Conservation (phyloP, 2,113 vertebrate species). For the Sebastes fasciatus region DNA sequence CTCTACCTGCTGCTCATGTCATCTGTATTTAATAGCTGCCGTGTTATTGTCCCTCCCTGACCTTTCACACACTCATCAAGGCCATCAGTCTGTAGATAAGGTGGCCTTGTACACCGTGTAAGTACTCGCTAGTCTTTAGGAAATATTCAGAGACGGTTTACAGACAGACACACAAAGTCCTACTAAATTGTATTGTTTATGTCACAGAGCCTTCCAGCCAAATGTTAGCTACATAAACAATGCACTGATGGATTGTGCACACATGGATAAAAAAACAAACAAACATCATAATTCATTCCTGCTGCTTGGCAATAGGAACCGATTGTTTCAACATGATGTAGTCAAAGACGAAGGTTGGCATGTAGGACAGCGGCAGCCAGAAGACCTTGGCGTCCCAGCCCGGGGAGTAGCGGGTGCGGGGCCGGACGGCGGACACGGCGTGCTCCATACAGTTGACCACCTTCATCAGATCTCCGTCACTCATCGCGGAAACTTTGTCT, state of each 20-base stretch:
- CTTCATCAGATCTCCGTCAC: slow-evolving; percentile 85
- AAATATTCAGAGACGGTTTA: background rate
- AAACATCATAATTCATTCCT: slow-evolving; percentile 20
- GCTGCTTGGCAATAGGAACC: slow-evolving; percentile 70
- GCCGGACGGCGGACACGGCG: slow-evolving; percentile 83
- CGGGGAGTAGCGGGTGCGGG: slow-evolving; percentile 85
- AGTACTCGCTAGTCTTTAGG: background rate
- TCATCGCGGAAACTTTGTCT: slow-evolving; percentile 71
- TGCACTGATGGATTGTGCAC: background rate
- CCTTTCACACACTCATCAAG: slow-evolving; percentile 7
- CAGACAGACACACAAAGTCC: background rate
- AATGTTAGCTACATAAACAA: background rate
- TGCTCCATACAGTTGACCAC: slow-evolving; percentile 90
- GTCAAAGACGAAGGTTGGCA: slow-evolving; percentile 82
- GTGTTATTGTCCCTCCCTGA: slow-evolving; percentile 9
- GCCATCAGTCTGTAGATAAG: slow-evolving; percentile 33
- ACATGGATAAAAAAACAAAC: background rate
- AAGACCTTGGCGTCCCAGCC: slow-evolving; percentile 91
- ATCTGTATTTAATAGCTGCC: background rate
- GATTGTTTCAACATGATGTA: slow-evolving; percentile 70
- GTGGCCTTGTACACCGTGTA: background rate
- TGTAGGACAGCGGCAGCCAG: slow-evolving; percentile 87
- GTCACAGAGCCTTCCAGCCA: background rate
- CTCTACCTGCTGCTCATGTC: background rate
- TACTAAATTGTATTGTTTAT: background rate